Evolutionary conservation across 2,888 invertebrate species (phyloP), one percentile per base, ranked within the genome.

Genomic region (Myopa tessellatipennis): DNA sequence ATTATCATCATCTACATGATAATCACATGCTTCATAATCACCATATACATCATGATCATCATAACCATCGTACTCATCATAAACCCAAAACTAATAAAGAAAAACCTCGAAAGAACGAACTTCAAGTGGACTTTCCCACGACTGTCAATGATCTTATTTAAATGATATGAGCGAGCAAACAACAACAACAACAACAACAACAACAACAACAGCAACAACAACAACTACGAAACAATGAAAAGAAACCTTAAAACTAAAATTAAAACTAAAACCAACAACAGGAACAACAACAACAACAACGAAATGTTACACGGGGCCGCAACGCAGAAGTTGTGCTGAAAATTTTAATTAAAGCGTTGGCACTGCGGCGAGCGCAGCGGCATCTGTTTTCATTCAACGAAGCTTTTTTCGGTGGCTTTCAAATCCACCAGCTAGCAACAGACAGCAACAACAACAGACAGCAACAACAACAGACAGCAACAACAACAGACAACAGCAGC

Each of bases 341-440:
- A 79, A 78, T 78, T 78, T 79, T 78, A 79, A 79, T 80, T 78
- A 78, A 75, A 61, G 61, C 14, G n/a, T n/a, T 72, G 58, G 52
- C 60, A 67, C 69, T 40, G 58, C 26, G 55, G 45, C 36, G 26
- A 72, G 68, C 38, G 55, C 52, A 45, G 26, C 76, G 68, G 67
- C 69, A 69, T 67, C n/a, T 60, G 77, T 73, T 26, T 50, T 60
- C 45, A n/a, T n/a, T 10, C 12, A 38, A 16, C 36, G 55, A 55
- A 36, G 34, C 34, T 38, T 4, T 16, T 50, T 61, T 26, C 26
- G 3, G 69, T 50, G 36, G 60, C 36, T 1, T 36, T 14, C 65
- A 36, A 38, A 65, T 34, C 38, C 14, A 12, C 10, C 14, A 36
- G 36, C 38, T 36, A 65, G 38, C 65, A 65, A 34, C 65, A 65